A percentile compares a stretch with the other conserved stretches of the same genome.
Conservation (phyloP, 1,140 invertebrate genomes). For the Octopus bimaculoides region DNA sequence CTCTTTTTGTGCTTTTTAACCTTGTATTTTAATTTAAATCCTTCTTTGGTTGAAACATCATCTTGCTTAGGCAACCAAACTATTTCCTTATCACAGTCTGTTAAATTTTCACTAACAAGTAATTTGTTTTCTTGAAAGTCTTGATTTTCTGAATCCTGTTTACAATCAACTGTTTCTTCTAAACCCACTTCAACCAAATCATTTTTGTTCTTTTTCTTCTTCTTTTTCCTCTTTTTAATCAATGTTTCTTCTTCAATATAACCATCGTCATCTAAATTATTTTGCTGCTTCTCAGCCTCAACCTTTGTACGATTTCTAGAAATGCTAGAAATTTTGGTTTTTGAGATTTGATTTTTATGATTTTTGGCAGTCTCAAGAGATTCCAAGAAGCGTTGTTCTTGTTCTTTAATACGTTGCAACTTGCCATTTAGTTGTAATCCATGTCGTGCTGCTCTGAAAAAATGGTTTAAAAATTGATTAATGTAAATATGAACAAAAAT, state of each 20-base stretch:
- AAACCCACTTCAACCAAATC: neutral
- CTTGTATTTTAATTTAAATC: no score
- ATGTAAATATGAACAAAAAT: no score
- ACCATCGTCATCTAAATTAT: slow-evolving; percentile 5
- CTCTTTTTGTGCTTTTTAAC: no score
- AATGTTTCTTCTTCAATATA: slow-evolving; percentile 2
- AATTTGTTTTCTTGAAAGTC: neutral
- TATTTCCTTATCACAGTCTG: neutral
- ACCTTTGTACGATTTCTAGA: neutral
- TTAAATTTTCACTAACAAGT: neutral
- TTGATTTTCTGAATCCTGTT: neutral
- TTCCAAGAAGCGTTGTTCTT: slow-evolving; percentile 14
- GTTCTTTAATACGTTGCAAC: slow-evolving; percentile 5
- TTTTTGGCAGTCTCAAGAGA: neutral
- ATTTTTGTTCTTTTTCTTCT: slow-evolving; percentile 7
- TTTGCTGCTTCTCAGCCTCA: slow-evolving; percentile 15
- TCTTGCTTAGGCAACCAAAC: neutral
- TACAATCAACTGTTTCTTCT: neutral
- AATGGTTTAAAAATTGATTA: neutral
- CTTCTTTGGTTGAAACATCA: neutral
- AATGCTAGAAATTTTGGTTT: no score
- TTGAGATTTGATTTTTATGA: no score
- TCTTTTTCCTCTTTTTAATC: slow-evolving; percentile 15
- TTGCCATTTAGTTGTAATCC: slow-evolving; percentile 13
- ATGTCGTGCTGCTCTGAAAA: slow-evolving; percentile 15